A percentile compares a stretch with the other conserved stretches of the same genome.
Evolutionary conservation across 2,797 vertebrate species (phyloP).

Genomic region (Rhyacichthys aspro): DNA sequence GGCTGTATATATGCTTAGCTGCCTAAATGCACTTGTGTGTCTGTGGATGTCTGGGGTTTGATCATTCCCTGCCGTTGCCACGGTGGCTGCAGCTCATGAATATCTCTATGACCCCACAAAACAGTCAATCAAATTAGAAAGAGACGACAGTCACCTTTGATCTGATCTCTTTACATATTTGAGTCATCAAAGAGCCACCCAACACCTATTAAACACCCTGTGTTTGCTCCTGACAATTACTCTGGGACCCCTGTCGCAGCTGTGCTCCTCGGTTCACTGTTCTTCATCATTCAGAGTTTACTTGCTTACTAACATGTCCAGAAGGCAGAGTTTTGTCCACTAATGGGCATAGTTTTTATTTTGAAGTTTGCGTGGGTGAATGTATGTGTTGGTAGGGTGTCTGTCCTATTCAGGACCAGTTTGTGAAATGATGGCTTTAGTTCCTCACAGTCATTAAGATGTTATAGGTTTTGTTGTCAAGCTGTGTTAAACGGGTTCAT

Average conservation of each 20-base stretch:
- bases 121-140: slow-evolving; percentile 55
- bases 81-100: slow-evolving; percentile 46
- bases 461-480: slow-evolving; percentile 54
- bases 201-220: slow-evolving; percentile 41
- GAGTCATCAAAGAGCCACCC: slow-evolving; percentile 58
- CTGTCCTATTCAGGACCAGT: slow-evolving; percentile 41
- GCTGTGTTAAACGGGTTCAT: slow-evolving; percentile 55
- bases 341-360: slow-evolving; percentile 17
- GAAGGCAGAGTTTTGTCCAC: slow-evolving; percentile 14
- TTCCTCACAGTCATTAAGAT: slow-evolving; percentile 50
- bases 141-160: slow-evolving; percentile 64
- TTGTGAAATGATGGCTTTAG: slow-evolving; percentile 38
- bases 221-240: slow-evolving; percentile 38
- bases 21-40: slow-evolving; percentile 10
- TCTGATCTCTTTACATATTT: slow-evolving; percentile 66
- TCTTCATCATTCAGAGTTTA: slow-evolving; percentile 30
- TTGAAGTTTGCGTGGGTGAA: slow-evolving; percentile 6
- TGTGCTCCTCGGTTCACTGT: slow-evolving; percentile 44
- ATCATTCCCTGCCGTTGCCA: slow-evolving; percentile 37
- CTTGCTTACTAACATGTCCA: slow-evolving; percentile 22
- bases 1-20: not conserved
- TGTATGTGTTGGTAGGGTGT: slow-evolving; percentile 16
- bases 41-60: slow-evolving; percentile 33
- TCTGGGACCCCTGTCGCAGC: slow-evolving; percentile 46
- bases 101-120: slow-evolving; percentile 51